These are phyloP conservation scores for Tauraco erythrolophus DNA, from an alignment of 2,113 vertebrate genomes.

Conservation along the genomic window DNA sequence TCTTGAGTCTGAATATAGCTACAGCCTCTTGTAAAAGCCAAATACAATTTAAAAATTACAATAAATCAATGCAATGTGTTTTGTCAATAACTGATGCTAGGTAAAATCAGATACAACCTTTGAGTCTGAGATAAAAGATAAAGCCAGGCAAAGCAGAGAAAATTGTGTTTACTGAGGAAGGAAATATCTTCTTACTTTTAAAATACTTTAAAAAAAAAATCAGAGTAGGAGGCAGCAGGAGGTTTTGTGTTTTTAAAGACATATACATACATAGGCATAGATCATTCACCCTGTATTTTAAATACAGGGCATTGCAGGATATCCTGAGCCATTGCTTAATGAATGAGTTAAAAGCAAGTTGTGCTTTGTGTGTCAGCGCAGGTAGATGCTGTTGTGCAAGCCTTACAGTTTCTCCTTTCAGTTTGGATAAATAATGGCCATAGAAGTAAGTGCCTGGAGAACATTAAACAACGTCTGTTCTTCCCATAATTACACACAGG, in stretches of 20 bases:
- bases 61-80: neutral
- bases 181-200: neutral
- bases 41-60: neutral
- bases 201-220: neutral
- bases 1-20: neutral
- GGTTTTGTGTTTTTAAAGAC: neutral
- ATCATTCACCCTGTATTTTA: neutral
- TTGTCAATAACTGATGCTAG: neutral
- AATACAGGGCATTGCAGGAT: neutral
- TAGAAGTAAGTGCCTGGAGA: neutral
- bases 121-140: neutral
- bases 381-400: neutral
- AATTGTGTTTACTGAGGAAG: neutral
- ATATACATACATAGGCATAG: neutral
- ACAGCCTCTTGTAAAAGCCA: neutral
- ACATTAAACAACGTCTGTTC: neutral
- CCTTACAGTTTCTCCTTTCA: neutral
- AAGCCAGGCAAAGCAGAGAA: neutral
- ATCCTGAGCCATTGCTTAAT: neutral
- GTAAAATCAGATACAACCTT: neutral
- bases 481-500: neutral
- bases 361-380: neutral
- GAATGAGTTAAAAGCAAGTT: neutral
- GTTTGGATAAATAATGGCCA: neutral
- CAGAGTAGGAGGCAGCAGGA: neutral